Conservation (phyloP, 2,888 invertebrate genomes). For the Anorthoa munda region DNA sequence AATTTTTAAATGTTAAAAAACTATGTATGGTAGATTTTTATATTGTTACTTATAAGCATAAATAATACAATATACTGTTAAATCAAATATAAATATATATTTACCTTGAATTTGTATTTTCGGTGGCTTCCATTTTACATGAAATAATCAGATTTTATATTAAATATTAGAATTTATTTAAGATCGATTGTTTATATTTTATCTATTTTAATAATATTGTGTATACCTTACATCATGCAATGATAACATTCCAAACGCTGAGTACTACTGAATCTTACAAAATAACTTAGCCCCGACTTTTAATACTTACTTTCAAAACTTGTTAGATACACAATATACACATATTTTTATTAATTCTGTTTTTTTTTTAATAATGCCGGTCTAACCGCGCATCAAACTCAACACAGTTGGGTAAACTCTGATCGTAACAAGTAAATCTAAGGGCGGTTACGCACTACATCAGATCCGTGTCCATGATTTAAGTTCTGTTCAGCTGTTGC, state of each 20-base stretch:
- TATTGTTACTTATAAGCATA: constrained; percentile 34
- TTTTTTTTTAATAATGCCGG: background rate
- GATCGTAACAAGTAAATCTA: background rate
- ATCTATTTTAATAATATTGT: background rate
- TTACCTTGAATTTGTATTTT: constrained; percentile 6
- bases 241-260: constrained; percentile 32
- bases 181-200: background rate
- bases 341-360: background rate
- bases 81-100: constrained; percentile 27
- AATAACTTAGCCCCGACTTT: too few relatives aligned
- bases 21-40: constrained; percentile 31
- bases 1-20: constrained; percentile 15
- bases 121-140: constrained; percentile 9
- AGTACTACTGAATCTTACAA: background rate
- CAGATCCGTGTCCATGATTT: too few relatives aligned
- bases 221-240: background rate
- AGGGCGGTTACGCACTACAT: too few relatives aligned
- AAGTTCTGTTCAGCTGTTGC: too few relatives aligned
- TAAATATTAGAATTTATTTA: background rate
- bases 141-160: background rate
- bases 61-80: constrained; percentile 11
- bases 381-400: background rate
- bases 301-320: too few relatives aligned
- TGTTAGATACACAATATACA: too few relatives aligned
- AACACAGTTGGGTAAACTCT: constrained; percentile 11